Conservation (phyloP, 2,113 vertebrate species). For the Bufo bufo region DNA sequence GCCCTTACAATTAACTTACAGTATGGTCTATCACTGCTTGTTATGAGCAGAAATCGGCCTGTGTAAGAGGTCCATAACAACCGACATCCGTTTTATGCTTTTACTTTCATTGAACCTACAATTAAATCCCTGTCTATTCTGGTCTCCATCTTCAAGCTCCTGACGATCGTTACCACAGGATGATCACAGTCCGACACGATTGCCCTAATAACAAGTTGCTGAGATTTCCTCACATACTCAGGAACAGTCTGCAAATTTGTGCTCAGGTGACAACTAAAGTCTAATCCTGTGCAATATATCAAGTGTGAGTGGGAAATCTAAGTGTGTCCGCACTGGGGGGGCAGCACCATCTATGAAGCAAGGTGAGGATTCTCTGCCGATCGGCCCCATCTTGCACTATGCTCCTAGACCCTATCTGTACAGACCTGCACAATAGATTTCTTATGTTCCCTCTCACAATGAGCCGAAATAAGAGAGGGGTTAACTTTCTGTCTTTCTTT, state of each 20-base stretch:
- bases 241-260: background rate
- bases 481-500: background rate
- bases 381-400: background rate
- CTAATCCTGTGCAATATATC: background rate
- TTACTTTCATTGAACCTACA: background rate
- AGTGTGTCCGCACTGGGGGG: background rate
- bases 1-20: too few relatives aligned
- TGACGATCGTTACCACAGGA: background rate
- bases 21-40: too few relatives aligned
- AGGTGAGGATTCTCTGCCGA: background rate
- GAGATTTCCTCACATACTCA: background rate
- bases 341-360: background rate
- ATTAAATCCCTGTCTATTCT: background rate
- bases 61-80: background rate
- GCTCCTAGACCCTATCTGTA: background rate
- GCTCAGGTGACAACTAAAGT: background rate
- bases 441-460: background rate
- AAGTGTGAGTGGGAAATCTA: background rate
- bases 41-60: too few relatives aligned
- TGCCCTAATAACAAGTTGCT: background rate
- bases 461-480: background rate
- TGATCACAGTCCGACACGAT: background rate
- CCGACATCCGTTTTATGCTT: background rate
- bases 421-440: background rate
- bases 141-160: background rate